A percentile compares a stretch with the other conserved stretches of the same genome.
These are phyloP conservation scores for Pararge aegeria DNA, from an alignment of 1,140 invertebrate genomes.

Conservation along the genomic window DNA sequence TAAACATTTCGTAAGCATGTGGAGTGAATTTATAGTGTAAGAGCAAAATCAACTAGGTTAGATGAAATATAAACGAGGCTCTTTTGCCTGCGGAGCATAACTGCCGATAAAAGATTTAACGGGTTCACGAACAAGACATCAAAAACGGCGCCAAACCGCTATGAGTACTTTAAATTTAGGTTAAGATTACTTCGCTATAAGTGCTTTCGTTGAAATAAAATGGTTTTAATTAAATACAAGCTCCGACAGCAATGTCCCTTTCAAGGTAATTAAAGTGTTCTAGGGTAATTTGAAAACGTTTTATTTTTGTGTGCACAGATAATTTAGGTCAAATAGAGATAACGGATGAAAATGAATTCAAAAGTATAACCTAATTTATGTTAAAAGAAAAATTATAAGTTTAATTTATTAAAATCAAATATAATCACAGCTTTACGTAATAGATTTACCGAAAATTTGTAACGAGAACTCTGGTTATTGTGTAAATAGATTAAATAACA, in stretches of 20 bases:
- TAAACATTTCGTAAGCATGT: neutral
- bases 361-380: neutral
- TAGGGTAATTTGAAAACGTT: neutral
- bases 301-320: neutral
- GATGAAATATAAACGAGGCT: conserved; percentile 48
- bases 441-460: too few relatives aligned
- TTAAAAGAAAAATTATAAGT: neutral
- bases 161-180: conserved; percentile 42
- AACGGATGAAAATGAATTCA: conserved; percentile 5
- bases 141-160: conserved; percentile 41
- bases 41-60: conserved; percentile 25
- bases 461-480: too few relatives aligned
- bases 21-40: neutral
- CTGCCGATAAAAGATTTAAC: conserved; percentile 63
- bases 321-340: neutral
- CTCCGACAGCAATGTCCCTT: conserved; percentile 2
- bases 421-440: too few relatives aligned
- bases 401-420: too few relatives aligned
- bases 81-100: conserved; percentile 38
- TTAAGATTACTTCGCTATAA: conserved; percentile 36
- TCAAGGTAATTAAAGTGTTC: neutral
- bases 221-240: conserved; percentile 36
- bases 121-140: conserved; percentile 48
- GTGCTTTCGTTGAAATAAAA: conserved; percentile 35
- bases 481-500: too few relatives aligned